Evolutionary conservation across 2,113 vertebrate species (phyloP).

Genomic region (Ariopsis seemanni): DNA sequence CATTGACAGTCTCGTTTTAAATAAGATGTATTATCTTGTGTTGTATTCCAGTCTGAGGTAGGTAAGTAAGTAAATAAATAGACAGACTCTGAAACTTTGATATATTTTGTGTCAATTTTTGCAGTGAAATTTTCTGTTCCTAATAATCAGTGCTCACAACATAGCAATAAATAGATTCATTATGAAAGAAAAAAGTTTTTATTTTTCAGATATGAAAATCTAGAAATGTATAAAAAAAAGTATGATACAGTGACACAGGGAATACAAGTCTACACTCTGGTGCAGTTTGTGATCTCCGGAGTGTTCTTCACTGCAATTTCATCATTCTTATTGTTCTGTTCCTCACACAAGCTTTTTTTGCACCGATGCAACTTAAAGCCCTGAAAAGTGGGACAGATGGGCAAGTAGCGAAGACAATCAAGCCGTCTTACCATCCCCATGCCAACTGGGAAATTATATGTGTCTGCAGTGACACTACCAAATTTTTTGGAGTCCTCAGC

Average conservation of each 20-base stretch:
- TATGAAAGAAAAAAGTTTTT: background rate
- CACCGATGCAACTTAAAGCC: slow-evolving; percentile 71
- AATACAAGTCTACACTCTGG: slow-evolving; percentile 66
- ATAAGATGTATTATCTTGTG: background rate
- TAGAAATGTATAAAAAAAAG: slow-evolving; percentile 7
- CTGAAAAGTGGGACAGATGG: slow-evolving; percentile 86
- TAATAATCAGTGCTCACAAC: background rate
- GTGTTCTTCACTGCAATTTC: slow-evolving; percentile 26
- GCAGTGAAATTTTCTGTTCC: background rate
- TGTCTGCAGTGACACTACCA: slow-evolving; percentile 63
- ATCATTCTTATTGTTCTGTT: slow-evolving; percentile 31
- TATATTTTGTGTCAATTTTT: background rate
- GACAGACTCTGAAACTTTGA: background rate
- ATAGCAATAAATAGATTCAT: slow-evolving; percentile 33
- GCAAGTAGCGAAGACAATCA: slow-evolving; percentile 76
- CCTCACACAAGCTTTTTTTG: background rate
- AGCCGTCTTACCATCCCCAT: slow-evolving; percentile 76
- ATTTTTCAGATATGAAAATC: slow-evolving; percentile 1
- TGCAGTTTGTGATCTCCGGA: slow-evolving; percentile 56
- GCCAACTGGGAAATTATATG: slow-evolving; percentile 88
- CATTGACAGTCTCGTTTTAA: too few relatives aligned
- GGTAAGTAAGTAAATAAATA: too few relatives aligned
- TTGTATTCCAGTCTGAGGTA: background rate
- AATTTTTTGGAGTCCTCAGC: slow-evolving; percentile 69
- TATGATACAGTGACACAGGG: background rate